These are phyloP conservation scores for Trichechus manatus DNA, from an alignment of 2,113 vertebrate species.

Conservation along the genomic window DNA sequence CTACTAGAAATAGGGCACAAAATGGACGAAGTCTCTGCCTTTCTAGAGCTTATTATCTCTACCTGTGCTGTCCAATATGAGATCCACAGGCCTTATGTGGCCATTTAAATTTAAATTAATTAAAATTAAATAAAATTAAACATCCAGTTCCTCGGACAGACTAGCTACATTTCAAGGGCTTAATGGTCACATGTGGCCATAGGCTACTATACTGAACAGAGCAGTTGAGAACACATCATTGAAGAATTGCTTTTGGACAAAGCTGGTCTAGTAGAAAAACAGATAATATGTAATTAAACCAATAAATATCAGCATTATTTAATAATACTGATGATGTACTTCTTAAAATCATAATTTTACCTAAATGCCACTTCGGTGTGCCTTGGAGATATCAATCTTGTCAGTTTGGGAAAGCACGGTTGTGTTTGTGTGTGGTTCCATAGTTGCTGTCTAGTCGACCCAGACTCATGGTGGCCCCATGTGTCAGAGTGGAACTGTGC, in stretches of 20 bases:
- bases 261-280: not conserved
- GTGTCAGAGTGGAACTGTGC: not conserved
- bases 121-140: not conserved
- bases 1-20: not conserved
- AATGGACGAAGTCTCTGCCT: not conserved
- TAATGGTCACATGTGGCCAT: not conserved
- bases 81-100: too few relatives aligned
- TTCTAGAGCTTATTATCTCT: not conserved
- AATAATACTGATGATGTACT: not conserved
- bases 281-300: not conserved
- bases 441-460: too few relatives aligned
- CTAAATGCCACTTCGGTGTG: not conserved
- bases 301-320: not conserved
- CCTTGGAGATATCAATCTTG: too few relatives aligned
- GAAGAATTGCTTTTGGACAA: not conserved
- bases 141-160: not conserved
- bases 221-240: fast-evolving
- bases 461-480: not conserved
- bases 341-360: not conserved
- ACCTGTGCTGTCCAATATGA: not conserved
- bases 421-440: not conserved
- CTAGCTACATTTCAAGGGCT: not conserved
- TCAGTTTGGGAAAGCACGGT: not conserved
- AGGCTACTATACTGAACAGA: fast-evolving
- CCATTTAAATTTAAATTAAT: not conserved